Base-by-base conservation (phyloP, 1,140 invertebrate species). In the Drosophila orena region DNA sequence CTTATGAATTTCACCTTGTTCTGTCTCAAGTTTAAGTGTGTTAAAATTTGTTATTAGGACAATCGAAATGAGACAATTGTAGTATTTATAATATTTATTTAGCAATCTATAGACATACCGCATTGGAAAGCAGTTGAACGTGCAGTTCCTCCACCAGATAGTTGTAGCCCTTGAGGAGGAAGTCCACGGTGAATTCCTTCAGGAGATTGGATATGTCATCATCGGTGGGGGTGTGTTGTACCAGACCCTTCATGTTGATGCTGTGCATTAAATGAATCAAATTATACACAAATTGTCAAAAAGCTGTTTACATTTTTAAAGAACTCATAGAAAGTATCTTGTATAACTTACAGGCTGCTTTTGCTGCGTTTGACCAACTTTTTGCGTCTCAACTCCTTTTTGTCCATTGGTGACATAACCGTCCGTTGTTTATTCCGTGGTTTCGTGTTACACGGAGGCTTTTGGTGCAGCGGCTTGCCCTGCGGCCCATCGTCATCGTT, bases 161-260 rank as follows among this genome's bases (percentile, higher is more conserved):
- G 56, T 94, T 94, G 78, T 96, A 97, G 3, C 95, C 96, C 92
- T 96, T 96, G 24, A 96, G 91, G 12, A 97, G 91, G 77, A 97
- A 96, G 88, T 96, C 95, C 0, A 97, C 94, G 0, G 96, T 96
- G 90, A 96, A 97, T 78, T 97, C 96, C 92, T 96, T 96, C 6
- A 97, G 79, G 6, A 96, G 92, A 81, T 96, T 95, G 0, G 95
- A 94, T 55, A 96, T 96, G 77, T 96, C 95, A 56, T 96, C 95
- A 73, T 96, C 94, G 2, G 94, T 95, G 14, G 95, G 95, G 10
- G 93, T 94, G 79, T 95, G 95, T 64, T 95, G 95, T 4, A 94
- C 91, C 4, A 96, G 89, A 2, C 95, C 95, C 91, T 95, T 96
- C 81, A 96, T 94, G 72, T 95, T 95, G 24, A 95, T 95, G 64